phyloP scores from a whole-genome alignment of 2,797 vertebrate species.

The Sphenopsis melanotis region DNA sequence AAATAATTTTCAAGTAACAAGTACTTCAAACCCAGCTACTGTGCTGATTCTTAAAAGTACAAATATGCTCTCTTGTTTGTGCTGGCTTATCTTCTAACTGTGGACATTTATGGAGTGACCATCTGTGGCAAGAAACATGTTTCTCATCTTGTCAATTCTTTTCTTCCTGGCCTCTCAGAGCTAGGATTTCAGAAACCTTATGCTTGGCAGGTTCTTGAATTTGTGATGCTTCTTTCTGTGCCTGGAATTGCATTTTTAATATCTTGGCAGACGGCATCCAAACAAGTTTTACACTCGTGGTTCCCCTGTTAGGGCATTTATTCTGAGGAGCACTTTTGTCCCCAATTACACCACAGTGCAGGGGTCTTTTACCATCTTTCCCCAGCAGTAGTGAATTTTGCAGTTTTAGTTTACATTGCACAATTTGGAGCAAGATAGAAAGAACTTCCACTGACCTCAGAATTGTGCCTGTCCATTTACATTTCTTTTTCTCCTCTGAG shows the following conservation, averaged over 20 bases:
- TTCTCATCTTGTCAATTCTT: background rate
- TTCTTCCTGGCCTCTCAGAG: background rate
- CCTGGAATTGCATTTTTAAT: slow-evolving; percentile 63
- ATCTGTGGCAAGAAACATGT: background rate
- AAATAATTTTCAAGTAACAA: background rate
- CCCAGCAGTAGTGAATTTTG: background rate
- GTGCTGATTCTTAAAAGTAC: background rate
- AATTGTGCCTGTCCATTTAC: background rate
- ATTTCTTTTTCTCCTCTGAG: background rate
- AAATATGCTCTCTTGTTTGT: background rate
- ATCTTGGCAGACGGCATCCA: slow-evolving; percentile 58
- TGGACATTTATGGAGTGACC: background rate
- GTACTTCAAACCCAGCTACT: background rate
- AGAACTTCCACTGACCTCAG: background rate
- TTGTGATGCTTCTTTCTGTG: slow-evolving; percentile 57
- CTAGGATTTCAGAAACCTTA: slow-evolving; percentile 16
- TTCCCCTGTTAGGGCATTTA: slow-evolving; percentile 19
- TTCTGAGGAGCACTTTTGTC: slow-evolving; percentile 51
- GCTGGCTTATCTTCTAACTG: background rate
- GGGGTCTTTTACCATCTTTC: background rate
- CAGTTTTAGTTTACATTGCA: background rate
- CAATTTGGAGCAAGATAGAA: background rate
- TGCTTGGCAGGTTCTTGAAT: slow-evolving; percentile 44
- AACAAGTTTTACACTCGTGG: slow-evolving; percentile 41
- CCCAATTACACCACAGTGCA: slow-evolving; percentile 3